phyloP scores from a whole-genome alignment of 2,797 vertebrate species.

The Etheostoma nigrum region DNA sequence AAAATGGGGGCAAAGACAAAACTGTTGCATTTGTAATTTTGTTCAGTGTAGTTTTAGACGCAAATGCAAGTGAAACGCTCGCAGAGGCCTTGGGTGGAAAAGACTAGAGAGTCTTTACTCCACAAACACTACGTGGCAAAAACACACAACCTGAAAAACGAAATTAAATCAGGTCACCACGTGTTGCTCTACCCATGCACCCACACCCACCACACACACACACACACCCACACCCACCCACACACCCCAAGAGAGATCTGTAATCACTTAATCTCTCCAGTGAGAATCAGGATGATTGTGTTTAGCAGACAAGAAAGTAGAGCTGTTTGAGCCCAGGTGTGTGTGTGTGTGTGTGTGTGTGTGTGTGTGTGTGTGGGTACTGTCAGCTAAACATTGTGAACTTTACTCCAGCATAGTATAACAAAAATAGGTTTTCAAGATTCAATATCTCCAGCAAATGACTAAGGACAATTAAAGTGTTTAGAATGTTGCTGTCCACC shows the following conservation, averaged over 20 bases:
- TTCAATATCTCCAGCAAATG: conserved; percentile 18
- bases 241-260: conserved; percentile 22
- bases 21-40: no score
- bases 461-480: conserved; percentile 10
- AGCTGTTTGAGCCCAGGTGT: conserved; percentile 34
- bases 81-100: neutral
- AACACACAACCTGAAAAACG: conserved; percentile 14
- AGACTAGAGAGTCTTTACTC: neutral
- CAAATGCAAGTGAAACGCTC: no score
- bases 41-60: no score
- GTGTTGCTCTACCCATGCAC: conserved; percentile 43
- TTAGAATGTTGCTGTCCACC: neutral
- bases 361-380: neutral
- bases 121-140: conserved; percentile 5
- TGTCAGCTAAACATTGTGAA: no score
- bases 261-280: conserved; percentile 83
- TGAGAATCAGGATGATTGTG: conserved; percentile 50
- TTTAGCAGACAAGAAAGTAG: conserved; percentile 36
- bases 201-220: conserved; percentile 13
- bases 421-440: no score
- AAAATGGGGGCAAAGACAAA: no score
- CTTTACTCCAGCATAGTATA: no score
- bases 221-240: neutral
- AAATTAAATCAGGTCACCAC: conserved; percentile 30
- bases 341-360: conserved; percentile 24